phyloP scores from a whole-genome alignment of 2,888 invertebrate species.

The Ceraclea dissimilis region DNA sequence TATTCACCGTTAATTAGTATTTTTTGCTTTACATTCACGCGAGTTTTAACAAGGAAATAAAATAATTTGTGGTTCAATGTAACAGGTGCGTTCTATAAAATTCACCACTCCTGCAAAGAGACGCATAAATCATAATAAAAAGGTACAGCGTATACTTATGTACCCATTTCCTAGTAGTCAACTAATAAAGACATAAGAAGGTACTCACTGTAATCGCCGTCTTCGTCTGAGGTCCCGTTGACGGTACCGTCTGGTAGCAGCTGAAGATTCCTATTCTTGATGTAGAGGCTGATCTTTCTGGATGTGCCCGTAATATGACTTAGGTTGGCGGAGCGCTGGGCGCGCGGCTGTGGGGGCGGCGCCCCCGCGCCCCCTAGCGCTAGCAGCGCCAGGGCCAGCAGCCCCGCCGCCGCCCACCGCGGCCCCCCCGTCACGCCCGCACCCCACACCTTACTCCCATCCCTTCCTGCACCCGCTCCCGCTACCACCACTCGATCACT shows the following conservation, averaged over 20 bases:
- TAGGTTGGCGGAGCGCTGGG: constrained; percentile 72
- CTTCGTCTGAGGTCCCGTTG: constrained; percentile 73
- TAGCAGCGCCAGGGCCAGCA: constrained; percentile 34
- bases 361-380: constrained; percentile 39
- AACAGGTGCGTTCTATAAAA: no score
- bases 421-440: constrained; percentile 39
- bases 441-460: constrained; percentile 5
- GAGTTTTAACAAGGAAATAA: no score
- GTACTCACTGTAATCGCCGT: constrained; percentile 78
- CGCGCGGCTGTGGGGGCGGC: constrained; percentile 45
- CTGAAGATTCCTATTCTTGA: constrained; percentile 77
- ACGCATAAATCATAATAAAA: no score
- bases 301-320: constrained; percentile 73
- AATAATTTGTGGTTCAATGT: no score
- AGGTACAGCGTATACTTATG: no score
- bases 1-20: no score
- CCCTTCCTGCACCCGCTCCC: constrained; percentile 5
- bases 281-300: constrained; percentile 75
- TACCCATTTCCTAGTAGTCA: no score
- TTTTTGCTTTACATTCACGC: no score
- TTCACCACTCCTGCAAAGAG: no score
- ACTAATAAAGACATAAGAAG: no score
- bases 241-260: constrained; percentile 78
- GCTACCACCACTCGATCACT: constrained; percentile 7
- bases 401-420: constrained; percentile 24